Base-by-base conservation (phyloP, 30 jellyfish, hydroid and myxozoan species). In the Aurelia coerulea region DNA sequence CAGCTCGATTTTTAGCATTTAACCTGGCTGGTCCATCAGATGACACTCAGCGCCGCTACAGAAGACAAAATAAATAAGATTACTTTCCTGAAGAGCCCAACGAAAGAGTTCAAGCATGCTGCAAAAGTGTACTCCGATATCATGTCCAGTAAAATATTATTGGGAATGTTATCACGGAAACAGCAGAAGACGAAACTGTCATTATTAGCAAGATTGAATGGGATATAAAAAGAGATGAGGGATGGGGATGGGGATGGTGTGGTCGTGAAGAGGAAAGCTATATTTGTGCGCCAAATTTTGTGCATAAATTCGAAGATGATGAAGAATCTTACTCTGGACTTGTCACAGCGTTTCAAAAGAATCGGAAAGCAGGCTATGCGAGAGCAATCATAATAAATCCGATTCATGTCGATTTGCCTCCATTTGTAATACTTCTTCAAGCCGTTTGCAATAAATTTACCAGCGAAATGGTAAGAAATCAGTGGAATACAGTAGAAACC, bases 241-340 rank as follows among this genome's bases (percentile, higher is more conserved):
- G n/a, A n/a, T n/a, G n/a, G 63, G 89, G 73, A 58, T 78, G 78
- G 89, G 91, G 91, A 49, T 81, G 71, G 84, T 81, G 78, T 56
- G 91, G 91, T 18, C 67, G 11, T 35, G 31, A 14, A 16, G 86
- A 17, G 41, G 82, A 49, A n/a, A 31, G 68, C 9, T 87, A 81
- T 51, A 9, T 14, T 16, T 81, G 91, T 81, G 74, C 0, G 14
- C 68, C 39, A 81, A 23, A 66, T 5, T 66, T 81, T 67, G 89
- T 65, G 16, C 83, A 29, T 37, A 49, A n/a, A 11, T 69, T 78
- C 41, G 89, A 84, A 13, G 80, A 78, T 33, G 83, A 42, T 16
- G 84, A 62, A 60, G 18, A 78, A 13, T 17, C 80, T 17, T 78
- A 78, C 67, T 62, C 62, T 58, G 10, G 35, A 71, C 81, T 71